These are phyloP conservation scores for Philypnodon macrostomus DNA, from an alignment of 2,797 vertebrate genomes.

Conservation along the genomic window DNA sequence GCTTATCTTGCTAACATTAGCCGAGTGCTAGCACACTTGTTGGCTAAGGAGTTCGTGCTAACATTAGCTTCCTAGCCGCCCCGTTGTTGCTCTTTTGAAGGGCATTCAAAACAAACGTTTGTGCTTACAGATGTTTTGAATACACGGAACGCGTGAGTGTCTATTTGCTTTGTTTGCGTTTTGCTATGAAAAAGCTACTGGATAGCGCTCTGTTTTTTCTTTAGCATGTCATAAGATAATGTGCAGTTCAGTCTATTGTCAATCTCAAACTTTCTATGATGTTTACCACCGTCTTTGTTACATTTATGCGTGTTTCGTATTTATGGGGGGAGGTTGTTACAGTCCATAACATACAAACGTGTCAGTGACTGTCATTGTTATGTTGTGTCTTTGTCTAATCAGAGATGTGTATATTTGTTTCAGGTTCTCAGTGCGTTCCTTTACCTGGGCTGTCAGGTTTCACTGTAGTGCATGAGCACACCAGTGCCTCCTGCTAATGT, in stretches of 20 bases:
- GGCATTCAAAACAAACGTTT: slow-evolving; percentile 13
- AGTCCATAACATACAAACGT: neutral
- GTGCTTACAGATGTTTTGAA: neutral
- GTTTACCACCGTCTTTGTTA: too few relatives aligned
- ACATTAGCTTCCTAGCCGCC: slow-evolving; percentile 56
- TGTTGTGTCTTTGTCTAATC: neutral
- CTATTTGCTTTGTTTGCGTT: too few relatives aligned
- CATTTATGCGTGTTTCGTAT: too few relatives aligned
- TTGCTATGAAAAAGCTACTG: too few relatives aligned
- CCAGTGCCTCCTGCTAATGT: slow-evolving; percentile 52
- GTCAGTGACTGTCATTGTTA: neutral
- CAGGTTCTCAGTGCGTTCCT: slow-evolving; percentile 32
- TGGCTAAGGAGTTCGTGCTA: slow-evolving; percentile 45
- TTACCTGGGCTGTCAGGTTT: slow-evolving; percentile 11
- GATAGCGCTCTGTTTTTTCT: too few relatives aligned
- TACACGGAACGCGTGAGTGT: too few relatives aligned
- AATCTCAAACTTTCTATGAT: too few relatives aligned
- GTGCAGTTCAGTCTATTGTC: too few relatives aligned
- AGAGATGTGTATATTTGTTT: slow-evolving; percentile 16
- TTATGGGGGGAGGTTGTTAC: too few relatives aligned
- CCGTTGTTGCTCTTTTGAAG: slow-evolving; percentile 40
- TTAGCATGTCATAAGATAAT: too few relatives aligned
- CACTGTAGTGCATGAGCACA: slow-evolving; percentile 50
- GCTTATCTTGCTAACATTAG: slow-evolving; percentile 55
- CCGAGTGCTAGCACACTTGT: slow-evolving; percentile 55